These are phyloP conservation scores for Arenicola marina DNA, from an alignment of 2,888 invertebrate genomes.

Conservation along the genomic window DNA sequence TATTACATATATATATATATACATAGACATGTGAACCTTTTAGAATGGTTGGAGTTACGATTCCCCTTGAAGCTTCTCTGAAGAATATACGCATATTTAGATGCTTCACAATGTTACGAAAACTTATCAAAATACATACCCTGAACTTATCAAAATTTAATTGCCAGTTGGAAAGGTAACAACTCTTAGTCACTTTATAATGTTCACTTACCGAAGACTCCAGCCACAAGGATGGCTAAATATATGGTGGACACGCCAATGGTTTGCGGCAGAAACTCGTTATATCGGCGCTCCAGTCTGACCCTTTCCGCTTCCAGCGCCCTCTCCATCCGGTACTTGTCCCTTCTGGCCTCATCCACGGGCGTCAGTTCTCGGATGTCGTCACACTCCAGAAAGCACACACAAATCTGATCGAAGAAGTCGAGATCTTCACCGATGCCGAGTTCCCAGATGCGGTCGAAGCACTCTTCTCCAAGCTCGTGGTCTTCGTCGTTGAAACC, in stretches of 20 bases:
- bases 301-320: too few species aligned
- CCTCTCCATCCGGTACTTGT: too few species aligned
- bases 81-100: too few species aligned
- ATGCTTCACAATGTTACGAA: too few species aligned
- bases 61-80: too few species aligned
- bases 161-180: too few species aligned
- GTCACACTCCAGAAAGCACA: neutral
- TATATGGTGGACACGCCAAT: neutral
- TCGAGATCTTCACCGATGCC: neutral
- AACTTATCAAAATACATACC: too few species aligned
- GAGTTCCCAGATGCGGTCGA: neutral
- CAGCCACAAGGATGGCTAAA: neutral
- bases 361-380: neutral
- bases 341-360: neutral
- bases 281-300: neutral
- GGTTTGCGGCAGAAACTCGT: neutral
- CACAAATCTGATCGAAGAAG: neutral
- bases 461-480: neutral
- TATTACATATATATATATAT: too few species aligned
- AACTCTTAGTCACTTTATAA: too few species aligned
- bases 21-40: too few species aligned
- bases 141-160: too few species aligned
- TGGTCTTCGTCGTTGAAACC: neutral
- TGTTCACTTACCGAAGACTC: neutral
- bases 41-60: too few species aligned